Base-by-base conservation (phyloP, 2,797 vertebrate species). In the Geotrypetes seraphini region DNA sequence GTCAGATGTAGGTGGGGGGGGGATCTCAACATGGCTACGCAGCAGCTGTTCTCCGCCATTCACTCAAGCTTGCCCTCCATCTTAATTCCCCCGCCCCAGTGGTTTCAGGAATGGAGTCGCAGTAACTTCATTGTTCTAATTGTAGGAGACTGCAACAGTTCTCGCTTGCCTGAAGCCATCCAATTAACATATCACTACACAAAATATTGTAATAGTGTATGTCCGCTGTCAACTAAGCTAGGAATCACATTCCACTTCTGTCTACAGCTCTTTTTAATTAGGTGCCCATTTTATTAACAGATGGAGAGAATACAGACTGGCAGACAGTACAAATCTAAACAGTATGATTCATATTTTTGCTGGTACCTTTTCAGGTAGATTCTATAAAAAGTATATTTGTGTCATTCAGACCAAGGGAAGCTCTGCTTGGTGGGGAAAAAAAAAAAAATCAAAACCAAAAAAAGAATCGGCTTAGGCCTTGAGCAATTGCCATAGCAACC, bases 401-500 rank as follows among this genome's bases (percentile, higher is more conserved):
- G n/a, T n/a, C n/a, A n/a, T n/a, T n/a, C n/a, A n/a, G n/a, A n/a
- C n/a, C n/a, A n/a, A n/a, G n/a, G n/a, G n/a, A n/a, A n/a, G n/a
- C n/a, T n/a, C n/a, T n/a, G n/a, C n/a, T n/a, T n/a, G n/a, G n/a
- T n/a, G n/a, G n/a, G n/a, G n/a, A n/a, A n/a, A n/a, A n/a, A n/a
- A n/a, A n/a, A n/a, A n/a, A n/a, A n/a, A n/a, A n/a, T n/a, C n/a
- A n/a, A n/a, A n/a, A n/a, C n/a, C n/a, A n/a, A 48, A 43, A 69
- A 71, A 71, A 46, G 68, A 57, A 23, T 45, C 40, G 78, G 72
- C 62, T 70, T 71, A 55, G 61, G 58, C 60, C 47, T 47, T 44
- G 49, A 71, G 55, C 45, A 37, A 69, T 76, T 53, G 23, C 79
- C 69, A 83, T 81, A 69, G 75, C 54, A 79, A 83, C 72, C 4